Evolutionary conservation across 2,797 vertebrate genomes (phyloP).

Genomic region (Melanogrammus aeglefinus): DNA sequence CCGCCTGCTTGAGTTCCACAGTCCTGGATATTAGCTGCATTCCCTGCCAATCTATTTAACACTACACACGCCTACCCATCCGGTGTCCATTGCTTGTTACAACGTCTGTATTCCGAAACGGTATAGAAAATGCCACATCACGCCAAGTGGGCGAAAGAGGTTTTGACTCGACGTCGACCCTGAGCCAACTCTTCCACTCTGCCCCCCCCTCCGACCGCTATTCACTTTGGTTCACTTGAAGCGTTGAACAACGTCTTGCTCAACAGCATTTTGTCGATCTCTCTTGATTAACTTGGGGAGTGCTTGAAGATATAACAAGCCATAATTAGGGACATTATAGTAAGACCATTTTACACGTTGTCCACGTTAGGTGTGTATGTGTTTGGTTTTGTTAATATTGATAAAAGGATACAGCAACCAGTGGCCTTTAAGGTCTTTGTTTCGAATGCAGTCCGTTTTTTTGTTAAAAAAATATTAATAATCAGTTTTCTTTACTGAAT

Average conservation of each 20-base stretch:
- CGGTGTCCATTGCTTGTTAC: neutral
- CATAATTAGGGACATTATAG: no score
- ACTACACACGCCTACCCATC: slow-evolving; percentile 22
- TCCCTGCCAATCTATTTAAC: slow-evolving; percentile 51
- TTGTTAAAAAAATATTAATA: no score
- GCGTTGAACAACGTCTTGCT: no score
- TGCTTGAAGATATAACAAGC: no score
- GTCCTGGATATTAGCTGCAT: slow-evolving; percentile 56
- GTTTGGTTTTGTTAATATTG: neutral
- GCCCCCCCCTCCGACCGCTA: no score
- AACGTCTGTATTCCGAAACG: neutral
- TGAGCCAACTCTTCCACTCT: no score
- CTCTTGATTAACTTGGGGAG: no score
- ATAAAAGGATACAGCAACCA: neutral
- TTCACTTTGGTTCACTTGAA: no score
- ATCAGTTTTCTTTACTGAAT: neutral
- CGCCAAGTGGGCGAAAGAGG: neutral
- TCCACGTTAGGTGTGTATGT: neutral
- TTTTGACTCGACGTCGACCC: neutral
- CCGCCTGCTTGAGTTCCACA: slow-evolving; percentile 51
- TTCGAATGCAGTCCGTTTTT: neutral
- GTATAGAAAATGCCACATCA: neutral
- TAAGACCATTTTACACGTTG: neutral
- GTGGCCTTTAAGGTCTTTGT: neutral
- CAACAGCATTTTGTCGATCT: no score